Conservation (phyloP, 1,140 invertebrate species). For the Bursaphelenchus mucronatus region DNA sequence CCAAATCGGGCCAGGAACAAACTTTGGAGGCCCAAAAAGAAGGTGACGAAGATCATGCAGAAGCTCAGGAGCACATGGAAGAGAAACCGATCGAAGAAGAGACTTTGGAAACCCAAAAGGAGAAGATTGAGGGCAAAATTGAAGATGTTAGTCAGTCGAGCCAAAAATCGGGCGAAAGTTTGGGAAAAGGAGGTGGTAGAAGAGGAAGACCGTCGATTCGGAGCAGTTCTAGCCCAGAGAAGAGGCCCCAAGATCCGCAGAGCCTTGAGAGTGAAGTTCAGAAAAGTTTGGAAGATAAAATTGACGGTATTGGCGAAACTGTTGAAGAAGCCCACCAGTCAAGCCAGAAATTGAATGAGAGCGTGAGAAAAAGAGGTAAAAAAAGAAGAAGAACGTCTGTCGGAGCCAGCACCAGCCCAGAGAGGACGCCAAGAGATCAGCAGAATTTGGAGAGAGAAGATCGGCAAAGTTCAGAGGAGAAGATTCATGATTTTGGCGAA, state of each 20-base stretch:
- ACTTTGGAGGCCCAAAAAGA: no score
- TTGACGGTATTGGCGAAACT: background rate
- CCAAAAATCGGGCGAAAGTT: background rate
- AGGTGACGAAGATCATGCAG: background rate
- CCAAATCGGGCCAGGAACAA: no score
- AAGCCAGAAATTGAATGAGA: background rate
- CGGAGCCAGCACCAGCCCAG: conserved; percentile 1
- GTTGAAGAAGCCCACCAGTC: background rate
- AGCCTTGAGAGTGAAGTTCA: background rate
- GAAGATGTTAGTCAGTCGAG: background rate
- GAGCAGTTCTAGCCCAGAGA: background rate
- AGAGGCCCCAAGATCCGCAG: background rate
- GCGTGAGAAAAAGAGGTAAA: background rate
- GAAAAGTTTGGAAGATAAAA: conserved; percentile 1
- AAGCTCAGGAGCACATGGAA: background rate
- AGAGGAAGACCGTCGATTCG: background rate
- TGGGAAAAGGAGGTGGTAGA: background rate
- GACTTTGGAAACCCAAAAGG: background rate
- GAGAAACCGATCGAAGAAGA: background rate
- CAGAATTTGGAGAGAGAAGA: background rate
- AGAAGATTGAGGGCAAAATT: background rate
- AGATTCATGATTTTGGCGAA: background rate
- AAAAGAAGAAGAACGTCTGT: background rate
- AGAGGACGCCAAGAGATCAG: background rate
- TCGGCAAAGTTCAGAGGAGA: background rate